A percentile compares a stretch with the other conserved stretches of the same genome.
These are phyloP conservation scores for Galaxias olidus DNA, from an alignment of 2,797 vertebrate species.

Conservation along the genomic window DNA sequence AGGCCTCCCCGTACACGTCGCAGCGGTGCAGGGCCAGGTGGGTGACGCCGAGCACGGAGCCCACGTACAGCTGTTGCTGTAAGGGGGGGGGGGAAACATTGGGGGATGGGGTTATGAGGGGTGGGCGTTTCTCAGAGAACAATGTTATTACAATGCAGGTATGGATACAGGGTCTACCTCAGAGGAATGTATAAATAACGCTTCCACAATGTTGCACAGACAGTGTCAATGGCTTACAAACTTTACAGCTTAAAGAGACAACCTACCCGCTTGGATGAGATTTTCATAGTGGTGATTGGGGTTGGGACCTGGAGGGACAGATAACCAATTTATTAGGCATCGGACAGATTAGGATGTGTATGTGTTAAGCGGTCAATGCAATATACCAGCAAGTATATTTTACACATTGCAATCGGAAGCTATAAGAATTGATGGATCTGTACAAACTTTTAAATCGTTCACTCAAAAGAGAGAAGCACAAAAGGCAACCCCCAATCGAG, in stretches of 20 bases:
- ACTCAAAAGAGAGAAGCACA: not conserved
- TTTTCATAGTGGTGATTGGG: conserved; percentile 95
- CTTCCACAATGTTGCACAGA: too few species aligned
- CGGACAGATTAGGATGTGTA: too few species aligned
- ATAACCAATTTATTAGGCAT: too few species aligned
- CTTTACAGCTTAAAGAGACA: not conserved
- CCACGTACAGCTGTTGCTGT: conserved; percentile 98
- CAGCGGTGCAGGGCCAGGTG: conserved; percentile 96
- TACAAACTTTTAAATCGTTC: not conserved
- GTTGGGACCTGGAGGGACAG: conserved; percentile 81
- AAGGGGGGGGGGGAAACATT: conserved; percentile 19
- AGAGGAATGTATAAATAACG: too few species aligned
- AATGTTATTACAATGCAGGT: too few species aligned
- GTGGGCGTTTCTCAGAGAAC: too few species aligned
- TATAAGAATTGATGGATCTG: not conserved
- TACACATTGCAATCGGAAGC: not conserved
- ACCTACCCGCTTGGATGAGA: conserved; percentile 96
- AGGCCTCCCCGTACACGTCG: conserved; percentile 92
- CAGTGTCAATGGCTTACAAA: too few species aligned
- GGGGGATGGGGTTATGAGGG: not conserved
- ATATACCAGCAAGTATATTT: not conserved
- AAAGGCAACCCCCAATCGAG: too few species aligned
- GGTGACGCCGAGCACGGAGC: conserved; percentile 89
- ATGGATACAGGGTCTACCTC: too few species aligned
- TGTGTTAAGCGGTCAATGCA: conserved; percentile 19